Percentiles rank a stretch among this genome's conserved stretches.
Conservation (phyloP, 2,113 vertebrate genomes). For the Chrysochloris asiatica region DNA sequence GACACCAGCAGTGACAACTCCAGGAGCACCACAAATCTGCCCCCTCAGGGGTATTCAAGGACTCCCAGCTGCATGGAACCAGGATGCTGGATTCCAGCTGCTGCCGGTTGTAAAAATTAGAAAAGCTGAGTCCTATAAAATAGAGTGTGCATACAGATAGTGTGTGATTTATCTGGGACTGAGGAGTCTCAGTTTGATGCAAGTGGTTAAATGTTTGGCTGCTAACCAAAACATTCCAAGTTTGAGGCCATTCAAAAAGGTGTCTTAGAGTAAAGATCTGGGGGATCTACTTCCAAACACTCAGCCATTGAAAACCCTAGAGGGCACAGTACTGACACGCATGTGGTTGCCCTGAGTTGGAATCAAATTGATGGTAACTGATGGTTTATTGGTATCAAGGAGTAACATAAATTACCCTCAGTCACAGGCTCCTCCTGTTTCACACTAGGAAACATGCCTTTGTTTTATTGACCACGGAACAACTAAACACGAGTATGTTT, state of each 20-base stretch:
- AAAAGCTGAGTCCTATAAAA: not conserved
- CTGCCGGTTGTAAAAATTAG: conserved; percentile 5
- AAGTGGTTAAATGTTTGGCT: not conserved
- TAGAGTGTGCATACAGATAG: not conserved
- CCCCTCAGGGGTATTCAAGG: not conserved
- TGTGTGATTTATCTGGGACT: not conserved
- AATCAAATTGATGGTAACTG: not conserved
- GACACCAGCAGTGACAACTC: not conserved
- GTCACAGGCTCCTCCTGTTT: not conserved
- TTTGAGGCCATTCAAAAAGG: not conserved
- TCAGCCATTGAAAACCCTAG: not conserved
- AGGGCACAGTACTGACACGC: not conserved
- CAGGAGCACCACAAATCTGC: not conserved
- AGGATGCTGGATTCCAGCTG: not conserved
- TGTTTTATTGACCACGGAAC: not conserved
- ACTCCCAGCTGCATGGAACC: not conserved
- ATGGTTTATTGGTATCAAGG: not conserved
- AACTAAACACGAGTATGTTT: not conserved
- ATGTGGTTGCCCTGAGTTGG: not conserved
- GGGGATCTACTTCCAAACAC: not conserved
- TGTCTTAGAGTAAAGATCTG: not conserved
- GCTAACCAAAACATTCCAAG: not conserved
- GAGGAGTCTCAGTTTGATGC: not conserved
- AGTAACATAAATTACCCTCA: not conserved
- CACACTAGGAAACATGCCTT: not conserved